These are phyloP conservation scores for Danio kyathit DNA, from an alignment of 2,797 vertebrate genomes.

Conservation along the genomic window DNA sequence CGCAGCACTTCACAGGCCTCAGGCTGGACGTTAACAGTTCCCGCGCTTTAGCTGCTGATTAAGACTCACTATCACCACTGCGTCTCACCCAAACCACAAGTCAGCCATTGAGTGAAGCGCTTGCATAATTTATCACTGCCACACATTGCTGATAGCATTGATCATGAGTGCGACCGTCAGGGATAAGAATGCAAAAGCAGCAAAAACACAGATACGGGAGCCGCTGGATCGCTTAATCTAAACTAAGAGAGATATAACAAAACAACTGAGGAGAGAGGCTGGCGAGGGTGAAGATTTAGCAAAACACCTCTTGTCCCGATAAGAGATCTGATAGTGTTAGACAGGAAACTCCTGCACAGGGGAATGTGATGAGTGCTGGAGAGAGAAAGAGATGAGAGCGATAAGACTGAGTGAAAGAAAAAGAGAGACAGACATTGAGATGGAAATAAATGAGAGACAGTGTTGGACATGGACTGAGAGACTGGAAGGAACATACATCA, in stretches of 20 bases:
- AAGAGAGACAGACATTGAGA: neutral
- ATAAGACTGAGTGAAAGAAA: neutral
- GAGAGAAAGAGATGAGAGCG: conserved; percentile 5
- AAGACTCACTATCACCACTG: conserved; percentile 26
- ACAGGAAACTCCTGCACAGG: conserved; percentile 19
- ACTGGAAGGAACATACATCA: too few species aligned
- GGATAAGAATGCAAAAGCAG: conserved; percentile 10
- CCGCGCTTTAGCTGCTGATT: conserved; percentile 30
- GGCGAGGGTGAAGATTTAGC: conserved; percentile 9
- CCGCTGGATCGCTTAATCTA: conserved; percentile 27
- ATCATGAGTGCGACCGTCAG: conserved; percentile 27
- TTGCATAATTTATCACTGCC: conserved; percentile 43
- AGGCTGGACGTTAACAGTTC: conserved; percentile 4
- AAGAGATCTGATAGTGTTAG: conserved; percentile 36
- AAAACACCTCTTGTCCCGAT: conserved; percentile 23
- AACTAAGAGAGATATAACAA: conserved; percentile 28
- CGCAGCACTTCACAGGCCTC: neutral
- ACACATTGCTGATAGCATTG: conserved; percentile 48
- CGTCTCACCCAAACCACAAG: conserved; percentile 10
- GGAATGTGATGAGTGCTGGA: conserved; percentile 8
- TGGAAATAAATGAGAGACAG: neutral
- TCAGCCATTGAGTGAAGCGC: conserved; percentile 16
- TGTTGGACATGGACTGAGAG: neutral
- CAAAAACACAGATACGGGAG: conserved; percentile 34
- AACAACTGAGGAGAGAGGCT: conserved; percentile 20